A percentile compares a stretch with the other conserved stretches of the same genome.
Conservation (phyloP, 2,888 invertebrate species). For the Andrena fulva region DNA sequence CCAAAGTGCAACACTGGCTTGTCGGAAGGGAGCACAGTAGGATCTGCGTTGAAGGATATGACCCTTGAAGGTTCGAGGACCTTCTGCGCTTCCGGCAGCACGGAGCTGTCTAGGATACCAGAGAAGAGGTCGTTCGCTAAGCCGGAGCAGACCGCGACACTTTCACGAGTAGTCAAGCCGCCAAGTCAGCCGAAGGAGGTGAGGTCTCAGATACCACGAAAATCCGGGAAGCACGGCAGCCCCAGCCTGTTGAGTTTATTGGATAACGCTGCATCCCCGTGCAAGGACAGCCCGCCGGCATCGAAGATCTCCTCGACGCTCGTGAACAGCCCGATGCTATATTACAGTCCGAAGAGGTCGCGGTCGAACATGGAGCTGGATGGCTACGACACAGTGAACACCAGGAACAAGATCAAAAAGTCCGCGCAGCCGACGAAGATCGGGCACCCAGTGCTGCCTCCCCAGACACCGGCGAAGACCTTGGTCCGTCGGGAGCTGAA, state of each 20-base stretch:
- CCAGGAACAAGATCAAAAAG: constrained; percentile 66
- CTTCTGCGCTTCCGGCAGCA: neutral
- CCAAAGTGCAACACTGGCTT: neutral
- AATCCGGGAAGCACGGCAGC: constrained; percentile 37
- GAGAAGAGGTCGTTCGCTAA: constrained; percentile 18
- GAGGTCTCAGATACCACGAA: constrained; percentile 44
- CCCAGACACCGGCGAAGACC: constrained; percentile 47
- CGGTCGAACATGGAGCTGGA: constrained; percentile 75
- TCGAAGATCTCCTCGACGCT: constrained; percentile 61
- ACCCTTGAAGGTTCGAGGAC: neutral
- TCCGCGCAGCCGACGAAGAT: neutral
- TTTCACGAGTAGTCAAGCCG: constrained; percentile 25
- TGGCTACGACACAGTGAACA: neutral
- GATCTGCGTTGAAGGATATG: neutral
- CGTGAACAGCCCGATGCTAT: constrained; percentile 56
- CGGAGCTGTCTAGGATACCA: neutral
- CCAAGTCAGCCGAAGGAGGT: constrained; percentile 43
- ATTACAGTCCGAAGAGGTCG: constrained; percentile 79
- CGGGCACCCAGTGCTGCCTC: neutral
- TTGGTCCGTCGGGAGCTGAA: constrained; percentile 78
- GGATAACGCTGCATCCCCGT: constrained; percentile 81
- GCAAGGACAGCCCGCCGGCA: constrained; percentile 82
- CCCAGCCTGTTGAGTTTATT: constrained; percentile 70
- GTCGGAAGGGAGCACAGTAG: neutral
- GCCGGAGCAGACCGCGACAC: neutral